A percentile compares a stretch with the other conserved stretches of the same genome.
Evolutionary conservation across 2,888 invertebrate genomes (phyloP).

Genomic region (Pammene fasciana): DNA sequence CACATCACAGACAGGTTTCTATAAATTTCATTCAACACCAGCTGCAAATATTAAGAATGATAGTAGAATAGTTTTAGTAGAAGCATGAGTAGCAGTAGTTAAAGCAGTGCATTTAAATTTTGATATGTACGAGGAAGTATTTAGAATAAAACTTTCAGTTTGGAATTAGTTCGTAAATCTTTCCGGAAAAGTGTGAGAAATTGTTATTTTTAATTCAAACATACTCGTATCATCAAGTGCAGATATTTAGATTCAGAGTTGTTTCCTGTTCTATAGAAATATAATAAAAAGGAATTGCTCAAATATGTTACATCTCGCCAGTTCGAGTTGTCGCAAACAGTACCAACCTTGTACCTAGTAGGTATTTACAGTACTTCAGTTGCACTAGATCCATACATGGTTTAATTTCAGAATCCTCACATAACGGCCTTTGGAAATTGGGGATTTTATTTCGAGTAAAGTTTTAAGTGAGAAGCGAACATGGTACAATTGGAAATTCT

Average conservation of each 20-base stretch:
- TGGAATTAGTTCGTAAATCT: too few relatives aligned
- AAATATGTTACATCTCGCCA: not conserved
- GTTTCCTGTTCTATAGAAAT: not conserved
- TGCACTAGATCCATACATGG: conserved; percentile 66
- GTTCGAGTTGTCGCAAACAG: conserved; percentile 36
- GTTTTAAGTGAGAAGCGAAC: conserved; percentile 58
- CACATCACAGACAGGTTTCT: not conserved
- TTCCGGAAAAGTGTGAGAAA: too few relatives aligned
- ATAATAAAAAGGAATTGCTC: not conserved
- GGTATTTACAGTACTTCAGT: conserved; percentile 53
- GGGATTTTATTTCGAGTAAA: conserved; percentile 66
- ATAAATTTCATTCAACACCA: conserved; percentile 2
- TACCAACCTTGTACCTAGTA: conserved; percentile 22
- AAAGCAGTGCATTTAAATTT: not conserved
- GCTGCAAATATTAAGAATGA: conserved; percentile 1
- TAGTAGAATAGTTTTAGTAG: conserved; percentile 9
- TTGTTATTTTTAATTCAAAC: too few relatives aligned
- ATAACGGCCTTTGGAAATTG: conserved; percentile 74
- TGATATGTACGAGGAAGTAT: not conserved
- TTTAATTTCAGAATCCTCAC: conserved; percentile 80
- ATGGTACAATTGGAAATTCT: conserved; percentile 79
- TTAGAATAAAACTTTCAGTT: not conserved
- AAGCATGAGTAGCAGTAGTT: conserved; percentile 23
- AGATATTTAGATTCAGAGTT: too few relatives aligned
- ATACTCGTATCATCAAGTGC: too few relatives aligned